phyloP scores from a whole-genome alignment of 2,113 vertebrate genomes.

The Amphiprion ocellaris region DNA sequence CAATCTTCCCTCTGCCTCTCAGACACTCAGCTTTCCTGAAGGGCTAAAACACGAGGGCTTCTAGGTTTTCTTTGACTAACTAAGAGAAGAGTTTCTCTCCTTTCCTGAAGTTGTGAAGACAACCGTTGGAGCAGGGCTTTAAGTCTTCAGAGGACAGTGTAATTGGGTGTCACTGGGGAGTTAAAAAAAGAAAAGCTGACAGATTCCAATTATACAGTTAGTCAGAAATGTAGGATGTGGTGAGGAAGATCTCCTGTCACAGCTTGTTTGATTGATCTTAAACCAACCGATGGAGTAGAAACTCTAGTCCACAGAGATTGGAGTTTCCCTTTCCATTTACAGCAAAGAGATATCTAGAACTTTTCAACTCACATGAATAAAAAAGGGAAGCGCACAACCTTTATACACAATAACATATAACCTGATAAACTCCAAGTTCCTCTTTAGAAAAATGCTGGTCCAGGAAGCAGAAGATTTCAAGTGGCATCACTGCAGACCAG shows the following conservation, averaged over 20 bases:
- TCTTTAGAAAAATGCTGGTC: slow-evolving; percentile 8
- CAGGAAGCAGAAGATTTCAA: slow-evolving; percentile 11
- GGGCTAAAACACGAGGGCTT: slow-evolving; percentile 24
- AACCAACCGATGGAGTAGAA: neutral
- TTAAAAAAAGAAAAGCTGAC: neutral
- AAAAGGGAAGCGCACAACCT: neutral
- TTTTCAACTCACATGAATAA: neutral
- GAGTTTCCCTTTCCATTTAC: neutral
- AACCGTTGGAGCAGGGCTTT: neutral
- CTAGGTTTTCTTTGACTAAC: neutral
- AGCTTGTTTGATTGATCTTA: neutral
- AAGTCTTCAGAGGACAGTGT: slow-evolving; percentile 7
- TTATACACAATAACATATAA: neutral
- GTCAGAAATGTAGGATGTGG: neutral
- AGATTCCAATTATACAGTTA: slow-evolving; percentile 17
- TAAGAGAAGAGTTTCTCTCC: too few relatives aligned
- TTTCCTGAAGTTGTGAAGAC: neutral
- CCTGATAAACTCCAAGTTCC: slow-evolving; percentile 4
- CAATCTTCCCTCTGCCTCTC: neutral
- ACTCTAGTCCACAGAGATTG: too few relatives aligned
- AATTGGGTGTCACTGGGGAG: neutral
- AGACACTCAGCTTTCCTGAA: slow-evolving; percentile 30
- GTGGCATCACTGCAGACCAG: slow-evolving; percentile 15
- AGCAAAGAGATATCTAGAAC: too few relatives aligned
- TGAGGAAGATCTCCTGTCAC: neutral